Percentiles rank a stretch among this genome's conserved stretches.
phyloP scores from a whole-genome alignment of 2,888 invertebrate genomes.

The Conchocele bisecta region DNA sequence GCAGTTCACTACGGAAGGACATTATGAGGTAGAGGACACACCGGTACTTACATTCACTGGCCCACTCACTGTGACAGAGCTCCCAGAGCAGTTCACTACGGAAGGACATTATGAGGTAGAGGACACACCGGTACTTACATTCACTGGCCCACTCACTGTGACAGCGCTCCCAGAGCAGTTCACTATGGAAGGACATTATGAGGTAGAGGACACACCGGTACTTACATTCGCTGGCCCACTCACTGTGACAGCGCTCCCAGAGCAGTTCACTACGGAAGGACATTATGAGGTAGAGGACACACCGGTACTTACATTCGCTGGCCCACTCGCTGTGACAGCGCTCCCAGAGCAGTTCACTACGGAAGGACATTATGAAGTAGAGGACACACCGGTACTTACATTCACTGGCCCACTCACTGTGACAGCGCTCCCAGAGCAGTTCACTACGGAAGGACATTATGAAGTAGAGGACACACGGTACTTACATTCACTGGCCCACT shows the following conservation, averaged over 20 bases:
- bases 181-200: conserved; percentile 74
- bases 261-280: conserved; percentile 76
- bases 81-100: conserved; percentile 78
- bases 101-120: conserved; percentile 78
- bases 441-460: conserved; percentile 75
- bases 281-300: conserved; percentile 78
- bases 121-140: conserved; percentile 79
- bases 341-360: conserved; percentile 78
- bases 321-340: conserved; percentile 75
- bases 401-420: conserved; percentile 71
- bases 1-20: conserved; percentile 75
- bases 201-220: conserved; percentile 77
- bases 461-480: conserved; percentile 75
- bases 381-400: conserved; percentile 80
- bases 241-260: conserved; percentile 75
- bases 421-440: conserved; percentile 78
- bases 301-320: conserved; percentile 76
- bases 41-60: conserved; percentile 76
- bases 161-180: conserved; percentile 78
- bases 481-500: conserved; percentile 77
- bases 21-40: conserved; percentile 79
- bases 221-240: conserved; percentile 77
- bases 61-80: conserved; percentile 74
- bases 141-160: conserved; percentile 71
- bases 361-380: conserved; percentile 77